Evolutionary conservation across 2,113 vertebrate species (phyloP).

Genomic region (Stegastes partitus): DNA sequence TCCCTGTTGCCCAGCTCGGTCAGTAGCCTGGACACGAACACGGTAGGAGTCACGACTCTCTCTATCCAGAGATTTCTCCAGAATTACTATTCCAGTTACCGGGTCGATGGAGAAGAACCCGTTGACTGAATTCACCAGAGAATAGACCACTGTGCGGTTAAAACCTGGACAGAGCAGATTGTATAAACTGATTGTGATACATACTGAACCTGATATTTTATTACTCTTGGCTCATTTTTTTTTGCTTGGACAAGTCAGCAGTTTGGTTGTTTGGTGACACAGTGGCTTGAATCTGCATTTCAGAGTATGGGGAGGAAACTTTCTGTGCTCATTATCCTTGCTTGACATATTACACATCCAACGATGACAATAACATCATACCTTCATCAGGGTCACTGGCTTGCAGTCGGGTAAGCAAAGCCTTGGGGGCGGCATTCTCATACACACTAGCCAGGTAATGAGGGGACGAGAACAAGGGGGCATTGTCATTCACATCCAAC

Average conservation of each 20-base stretch:
- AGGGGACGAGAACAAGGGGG: conserved; percentile 89
- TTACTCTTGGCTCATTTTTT: neutral
- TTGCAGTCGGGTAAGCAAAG: conserved; percentile 92
- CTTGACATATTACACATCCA: neutral
- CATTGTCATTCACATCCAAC: conserved; percentile 96
- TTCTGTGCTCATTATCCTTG: neutral
- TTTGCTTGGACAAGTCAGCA: neutral
- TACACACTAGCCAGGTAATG: conserved; percentile 90
- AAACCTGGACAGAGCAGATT: conserved; percentile 82
- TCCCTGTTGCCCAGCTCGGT: conserved; percentile 86
- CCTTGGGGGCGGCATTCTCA: conserved; percentile 92
- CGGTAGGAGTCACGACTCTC: conserved; percentile 91
- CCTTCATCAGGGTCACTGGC: conserved; percentile 94
- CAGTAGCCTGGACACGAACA: conserved; percentile 89
- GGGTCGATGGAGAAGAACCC: conserved; percentile 93
- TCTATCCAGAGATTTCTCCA: conserved; percentile 92
- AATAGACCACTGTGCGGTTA: conserved; percentile 92
- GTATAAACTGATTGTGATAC: neutral
- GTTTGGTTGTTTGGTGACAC: neutral
- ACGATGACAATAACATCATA: conserved; percentile 70
- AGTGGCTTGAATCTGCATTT: neutral
- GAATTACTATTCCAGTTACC: conserved; percentile 90
- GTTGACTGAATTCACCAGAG: conserved; percentile 87
- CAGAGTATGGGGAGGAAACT: neutral
- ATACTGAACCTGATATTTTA: neutral